Percentiles rank a stretch among this genome's conserved stretches.
Evolutionary conservation across 30 jellyfish, hydroid and myxozoan genomes (phyloP).

Genomic region (Aurelia coerulea): DNA sequence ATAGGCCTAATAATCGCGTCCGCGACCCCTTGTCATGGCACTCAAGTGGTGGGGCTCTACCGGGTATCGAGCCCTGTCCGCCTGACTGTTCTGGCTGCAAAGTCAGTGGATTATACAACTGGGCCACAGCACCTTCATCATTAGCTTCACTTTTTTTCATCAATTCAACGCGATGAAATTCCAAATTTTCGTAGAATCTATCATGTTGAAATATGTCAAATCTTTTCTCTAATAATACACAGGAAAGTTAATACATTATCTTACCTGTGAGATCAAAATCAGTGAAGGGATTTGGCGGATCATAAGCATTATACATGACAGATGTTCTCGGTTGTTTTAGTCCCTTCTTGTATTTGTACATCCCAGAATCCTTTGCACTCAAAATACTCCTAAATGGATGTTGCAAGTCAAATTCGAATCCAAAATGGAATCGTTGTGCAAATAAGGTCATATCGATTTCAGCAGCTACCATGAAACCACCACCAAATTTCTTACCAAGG

Average conservation of each 20-base stretch:
- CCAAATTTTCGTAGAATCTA: too few species aligned
- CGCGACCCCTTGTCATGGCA: too few species aligned
- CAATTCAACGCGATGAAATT: too few species aligned
- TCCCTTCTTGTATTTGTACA: conserved; percentile 89
- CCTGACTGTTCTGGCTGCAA: too few species aligned
- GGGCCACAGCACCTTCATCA: too few species aligned
- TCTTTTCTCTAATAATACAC: too few species aligned
- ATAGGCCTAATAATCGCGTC: too few species aligned
- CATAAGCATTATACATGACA: conserved; percentile 83
- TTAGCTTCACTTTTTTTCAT: too few species aligned
- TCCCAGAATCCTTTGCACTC: conserved; percentile 94
- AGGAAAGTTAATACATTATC: background rate
- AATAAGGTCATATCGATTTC: conserved; percentile 92
- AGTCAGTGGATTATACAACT: too few species aligned
- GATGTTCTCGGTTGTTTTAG: conserved; percentile 88
- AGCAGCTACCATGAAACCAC: conserved; percentile 99
- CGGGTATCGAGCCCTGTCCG: too few species aligned
- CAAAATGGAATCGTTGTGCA: conserved; percentile 89
- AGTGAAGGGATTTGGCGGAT: conserved; percentile 94
- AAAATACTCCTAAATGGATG: conserved; percentile 78
- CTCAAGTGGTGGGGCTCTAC: too few species aligned
- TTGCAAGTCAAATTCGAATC: conserved; percentile 75
- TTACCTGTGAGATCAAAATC: conserved; percentile 96
- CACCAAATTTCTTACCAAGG: conserved; percentile 89
- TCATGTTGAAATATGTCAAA: too few species aligned